Evolutionary conservation across 2,113 vertebrate genomes (phyloP).

Genomic region (Myrmecophaga tridactyla): DNA sequence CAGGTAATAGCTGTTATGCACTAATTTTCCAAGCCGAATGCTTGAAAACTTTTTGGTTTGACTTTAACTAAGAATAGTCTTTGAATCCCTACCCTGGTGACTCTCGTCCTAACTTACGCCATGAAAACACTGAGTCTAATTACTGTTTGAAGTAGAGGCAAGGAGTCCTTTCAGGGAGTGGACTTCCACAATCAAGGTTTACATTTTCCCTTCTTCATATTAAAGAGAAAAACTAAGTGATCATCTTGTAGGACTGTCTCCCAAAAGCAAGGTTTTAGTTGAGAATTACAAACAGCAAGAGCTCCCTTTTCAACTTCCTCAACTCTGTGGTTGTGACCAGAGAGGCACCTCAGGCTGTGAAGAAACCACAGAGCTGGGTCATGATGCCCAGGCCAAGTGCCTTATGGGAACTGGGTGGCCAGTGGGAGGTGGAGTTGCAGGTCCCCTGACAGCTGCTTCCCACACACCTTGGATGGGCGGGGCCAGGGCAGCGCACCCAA

Average conservation of each 20-base stretch:
- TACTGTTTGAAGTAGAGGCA: background rate
- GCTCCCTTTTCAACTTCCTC: background rate
- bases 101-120: background rate
- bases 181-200: background rate
- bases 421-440: background rate
- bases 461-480: too few relatives aligned
- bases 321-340: background rate
- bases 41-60: conserved; percentile 61
- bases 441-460: background rate
- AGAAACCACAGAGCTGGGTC: background rate
- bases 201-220: background rate
- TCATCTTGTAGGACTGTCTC: background rate
- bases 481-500: background rate
- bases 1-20: conserved; percentile 58
- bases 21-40: conserved; percentile 68
- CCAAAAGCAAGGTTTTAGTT: background rate
- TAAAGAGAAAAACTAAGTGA: background rate
- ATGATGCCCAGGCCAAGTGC: accelerated
- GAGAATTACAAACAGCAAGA: background rate
- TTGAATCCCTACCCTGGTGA: background rate
- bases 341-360: background rate
- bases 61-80: conserved; percentile 55
- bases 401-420: too few relatives aligned
- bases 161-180: background rate
- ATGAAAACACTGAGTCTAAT: too few relatives aligned